Conservation (phyloP, 2,888 invertebrate genomes). For the Lithophane socia region DNA sequence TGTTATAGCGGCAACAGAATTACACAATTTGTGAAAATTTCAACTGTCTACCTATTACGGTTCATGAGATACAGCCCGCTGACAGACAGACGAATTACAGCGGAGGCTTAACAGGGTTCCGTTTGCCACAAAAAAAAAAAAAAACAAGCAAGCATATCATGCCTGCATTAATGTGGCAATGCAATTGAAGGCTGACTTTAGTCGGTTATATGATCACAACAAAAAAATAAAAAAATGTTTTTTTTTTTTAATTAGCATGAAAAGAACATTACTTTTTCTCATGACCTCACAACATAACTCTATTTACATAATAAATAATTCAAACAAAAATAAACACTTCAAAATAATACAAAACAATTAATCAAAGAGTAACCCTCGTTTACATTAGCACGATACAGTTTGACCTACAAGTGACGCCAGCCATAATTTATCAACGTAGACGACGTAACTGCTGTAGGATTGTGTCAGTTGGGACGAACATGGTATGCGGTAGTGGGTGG, state of each 20-base stretch:
- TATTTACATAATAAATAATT: slow-evolving; percentile 1
- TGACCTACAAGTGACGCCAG: slow-evolving; percentile 58
- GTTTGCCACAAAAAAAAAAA: no score
- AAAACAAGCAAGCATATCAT: no score
- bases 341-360: slow-evolving; percentile 52
- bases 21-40: no score
- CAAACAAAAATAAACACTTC: not conserved
- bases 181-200: no score
- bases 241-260: not conserved
- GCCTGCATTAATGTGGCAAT: no score
- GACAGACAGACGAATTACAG: no score
- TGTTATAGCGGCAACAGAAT: no score
- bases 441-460: slow-evolving; percentile 31
- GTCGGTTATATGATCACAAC: no score
- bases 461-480: slow-evolving; percentile 33
- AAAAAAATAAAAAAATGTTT: no score
- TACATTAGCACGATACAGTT: slow-evolving; percentile 43
- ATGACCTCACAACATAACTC: slow-evolving; percentile 1
- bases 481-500: slow-evolving; percentile 40
- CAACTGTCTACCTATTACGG: no score
- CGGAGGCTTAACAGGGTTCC: no score
- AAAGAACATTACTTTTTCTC: not conserved
- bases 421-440: slow-evolving; percentile 57
- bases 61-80: no score
- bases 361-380: slow-evolving; percentile 50